These are phyloP conservation scores for Drosophila acutilabella DNA, from an alignment of 2,888 invertebrate genomes.

Conservation along the genomic window DNA sequence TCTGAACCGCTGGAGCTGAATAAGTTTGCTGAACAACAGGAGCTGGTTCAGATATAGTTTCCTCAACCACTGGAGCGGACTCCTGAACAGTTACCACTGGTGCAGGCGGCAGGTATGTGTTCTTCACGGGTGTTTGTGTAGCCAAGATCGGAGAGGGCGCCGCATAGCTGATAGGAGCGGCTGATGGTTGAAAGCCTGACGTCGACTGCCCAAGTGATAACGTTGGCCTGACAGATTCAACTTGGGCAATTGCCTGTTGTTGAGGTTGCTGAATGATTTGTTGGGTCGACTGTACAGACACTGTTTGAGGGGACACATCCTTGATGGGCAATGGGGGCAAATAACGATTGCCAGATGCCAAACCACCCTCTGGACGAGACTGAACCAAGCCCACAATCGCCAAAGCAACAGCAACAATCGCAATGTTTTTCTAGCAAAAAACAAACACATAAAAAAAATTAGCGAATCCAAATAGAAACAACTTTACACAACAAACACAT, in stretches of 20 bases:
- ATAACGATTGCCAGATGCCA: slow-evolving; percentile 45
- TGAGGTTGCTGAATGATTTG: slow-evolving; percentile 45
- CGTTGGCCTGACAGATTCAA: slow-evolving; percentile 74
- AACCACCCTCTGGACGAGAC: slow-evolving; percentile 66
- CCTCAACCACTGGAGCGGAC: slow-evolving; percentile 35
- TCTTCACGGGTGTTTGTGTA: slow-evolving; percentile 42
- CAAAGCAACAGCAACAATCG: slow-evolving; percentile 47
- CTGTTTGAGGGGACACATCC: slow-evolving; percentile 40
- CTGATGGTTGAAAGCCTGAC: slow-evolving; percentile 25
- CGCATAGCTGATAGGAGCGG: slow-evolving; percentile 46
- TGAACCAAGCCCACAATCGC: slow-evolving; percentile 46
- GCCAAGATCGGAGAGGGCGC: slow-evolving; percentile 42
- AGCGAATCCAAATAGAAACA: slow-evolving; percentile 4
- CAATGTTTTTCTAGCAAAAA: slow-evolving; percentile 64
- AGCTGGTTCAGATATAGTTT: slow-evolving; percentile 39
- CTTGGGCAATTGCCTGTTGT: slow-evolving; percentile 35
- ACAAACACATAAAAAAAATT: slow-evolving; percentile 13
- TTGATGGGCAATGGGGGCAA: slow-evolving; percentile 59
- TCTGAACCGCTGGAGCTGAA: slow-evolving; percentile 21
- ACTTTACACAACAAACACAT: slow-evolving; percentile 22
- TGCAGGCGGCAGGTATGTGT: slow-evolving; percentile 39
- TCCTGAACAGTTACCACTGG: slow-evolving; percentile 21
- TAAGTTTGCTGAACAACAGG: slow-evolving; percentile 33
- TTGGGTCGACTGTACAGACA: slow-evolving; percentile 32
- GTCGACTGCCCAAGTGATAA: slow-evolving; percentile 59